Percentiles rank a stretch among this genome's conserved stretches.
These are phyloP conservation scores for Portunus trituberculatus DNA, from an alignment of 1,140 invertebrate species.

Conservation along the genomic window DNA sequence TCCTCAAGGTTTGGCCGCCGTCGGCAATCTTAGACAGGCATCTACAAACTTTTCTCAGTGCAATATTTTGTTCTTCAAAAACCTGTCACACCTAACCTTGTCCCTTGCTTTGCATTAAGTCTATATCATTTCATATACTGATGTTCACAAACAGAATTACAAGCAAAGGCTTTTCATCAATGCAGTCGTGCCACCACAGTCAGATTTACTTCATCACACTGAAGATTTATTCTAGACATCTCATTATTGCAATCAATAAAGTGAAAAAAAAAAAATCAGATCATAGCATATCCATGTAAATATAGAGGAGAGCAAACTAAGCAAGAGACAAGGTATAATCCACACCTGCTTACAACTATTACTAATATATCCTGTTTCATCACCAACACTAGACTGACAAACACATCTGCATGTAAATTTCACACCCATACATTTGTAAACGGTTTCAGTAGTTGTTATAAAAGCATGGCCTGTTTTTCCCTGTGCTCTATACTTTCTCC, in stretches of 20 bases:
- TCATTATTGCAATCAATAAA: background rate
- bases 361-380: background rate
- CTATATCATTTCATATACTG: no score
- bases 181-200: background rate
- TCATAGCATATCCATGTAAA: background rate
- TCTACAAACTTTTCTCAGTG: background rate
- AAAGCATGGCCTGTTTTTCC: background rate
- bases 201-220: background rate
- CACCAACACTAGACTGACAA: background rate
- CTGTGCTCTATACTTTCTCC: slow-evolving; percentile 11
- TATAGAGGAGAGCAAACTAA: background rate
- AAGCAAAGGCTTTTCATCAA: background rate
- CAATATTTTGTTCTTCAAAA: background rate
- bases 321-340: background rate
- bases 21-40: background rate
- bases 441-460: background rate
- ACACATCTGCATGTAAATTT: background rate
- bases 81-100: background rate
- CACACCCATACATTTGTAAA: background rate
- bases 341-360: background rate
- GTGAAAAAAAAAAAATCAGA: background rate
- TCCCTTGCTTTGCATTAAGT: background rate
- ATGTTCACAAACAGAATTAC: background rate
- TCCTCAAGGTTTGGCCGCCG: background rate
- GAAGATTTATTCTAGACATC: background rate